Percentiles rank a stretch among this genome's conserved stretches.
These are phyloP conservation scores for Prunella strophiata DNA, from an alignment of 2,797 vertebrate genomes.

Conservation along the genomic window DNA sequence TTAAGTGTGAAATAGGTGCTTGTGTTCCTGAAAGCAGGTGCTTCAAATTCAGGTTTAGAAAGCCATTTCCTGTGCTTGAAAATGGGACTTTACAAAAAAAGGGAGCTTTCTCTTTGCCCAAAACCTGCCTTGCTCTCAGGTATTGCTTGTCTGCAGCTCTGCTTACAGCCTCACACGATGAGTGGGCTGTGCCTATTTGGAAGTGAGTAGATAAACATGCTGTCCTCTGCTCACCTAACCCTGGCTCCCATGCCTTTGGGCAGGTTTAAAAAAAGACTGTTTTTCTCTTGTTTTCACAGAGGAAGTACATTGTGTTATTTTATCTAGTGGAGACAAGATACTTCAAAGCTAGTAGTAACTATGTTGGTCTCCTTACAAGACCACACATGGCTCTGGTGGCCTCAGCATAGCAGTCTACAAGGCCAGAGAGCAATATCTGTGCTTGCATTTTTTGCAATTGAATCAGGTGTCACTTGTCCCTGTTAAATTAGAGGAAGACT, in stretches of 20 bases:
- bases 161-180: background rate
- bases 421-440: background rate
- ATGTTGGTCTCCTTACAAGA: background rate
- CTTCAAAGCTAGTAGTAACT: background rate
- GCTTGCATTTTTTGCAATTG: background rate
- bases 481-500: background rate
- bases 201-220: fast-evolving
- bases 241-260: background rate
- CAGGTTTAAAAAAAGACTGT: background rate
- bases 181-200: background rate
- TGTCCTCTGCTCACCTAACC: background rate
- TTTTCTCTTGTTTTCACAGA: background rate
- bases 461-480: background rate
- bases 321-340: background rate
- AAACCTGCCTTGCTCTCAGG: background rate
- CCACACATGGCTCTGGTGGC: background rate
- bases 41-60: background rate
- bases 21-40: background rate
- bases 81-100: background rate
- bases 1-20: background rate
- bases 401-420: fast-evolving
- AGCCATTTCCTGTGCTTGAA: background rate
- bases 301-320: background rate
- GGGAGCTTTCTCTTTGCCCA: background rate
- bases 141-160: background rate